Percentiles rank a stretch among this genome's conserved stretches.
phyloP scores from a whole-genome alignment of 2,113 vertebrate genomes.

The Campylomormyrus tamandua region DNA sequence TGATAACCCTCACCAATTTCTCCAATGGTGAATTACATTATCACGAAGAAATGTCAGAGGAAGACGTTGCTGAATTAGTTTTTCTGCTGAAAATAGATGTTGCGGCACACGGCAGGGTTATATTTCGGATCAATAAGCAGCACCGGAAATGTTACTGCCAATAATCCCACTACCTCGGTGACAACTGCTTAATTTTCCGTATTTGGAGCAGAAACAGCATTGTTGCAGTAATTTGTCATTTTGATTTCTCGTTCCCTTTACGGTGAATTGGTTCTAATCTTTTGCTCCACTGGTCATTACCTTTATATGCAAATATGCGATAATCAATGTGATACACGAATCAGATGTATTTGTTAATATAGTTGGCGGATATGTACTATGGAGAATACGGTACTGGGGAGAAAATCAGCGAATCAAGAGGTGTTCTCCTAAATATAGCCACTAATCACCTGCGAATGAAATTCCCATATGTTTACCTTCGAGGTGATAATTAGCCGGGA shows the following conservation, averaged over 20 bases:
- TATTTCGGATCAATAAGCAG: not conserved
- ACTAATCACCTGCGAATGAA: not conserved
- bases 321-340: not conserved
- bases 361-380: not conserved
- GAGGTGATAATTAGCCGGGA: not conserved
- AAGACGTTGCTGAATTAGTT: not conserved
- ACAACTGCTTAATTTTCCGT: not conserved
- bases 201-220: not conserved
- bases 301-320: not conserved
- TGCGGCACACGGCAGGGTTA: not conserved
- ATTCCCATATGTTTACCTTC: not conserved
- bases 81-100: not conserved
- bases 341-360: not conserved
- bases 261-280: not conserved
- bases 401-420: not conserved
- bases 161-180: not conserved
- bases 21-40: not conserved
- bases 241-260: not conserved
- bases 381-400: not conserved
- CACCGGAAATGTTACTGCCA: not conserved
- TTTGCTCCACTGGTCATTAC: not conserved
- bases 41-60: not conserved
- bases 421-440: not conserved
- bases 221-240: not conserved
- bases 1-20: not conserved